Conservation (phyloP, 2,888 invertebrate species). For the Nephrotoma flavescens region DNA sequence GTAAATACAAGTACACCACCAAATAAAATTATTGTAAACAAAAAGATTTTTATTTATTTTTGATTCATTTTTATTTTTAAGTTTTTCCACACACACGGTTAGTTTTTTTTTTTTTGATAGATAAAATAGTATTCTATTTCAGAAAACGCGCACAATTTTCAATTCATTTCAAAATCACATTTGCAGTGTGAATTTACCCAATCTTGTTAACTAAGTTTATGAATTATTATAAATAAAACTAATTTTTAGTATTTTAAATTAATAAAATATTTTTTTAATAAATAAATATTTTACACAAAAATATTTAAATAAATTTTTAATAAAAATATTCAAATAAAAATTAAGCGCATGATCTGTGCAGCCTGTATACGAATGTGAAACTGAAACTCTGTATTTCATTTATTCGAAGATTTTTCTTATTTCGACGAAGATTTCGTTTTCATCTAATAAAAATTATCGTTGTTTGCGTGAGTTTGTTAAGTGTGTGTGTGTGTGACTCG, state of each 20-base stretch:
- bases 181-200: neutral
- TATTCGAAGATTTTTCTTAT: neutral
- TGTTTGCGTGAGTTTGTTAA: neutral
- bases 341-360: constrained; percentile 1
- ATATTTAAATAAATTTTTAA: neutral
- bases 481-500: neutral
- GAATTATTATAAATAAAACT: neutral
- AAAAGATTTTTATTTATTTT: neutral
- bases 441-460: neutral
- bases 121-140: neutral
- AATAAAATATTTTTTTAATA: neutral
- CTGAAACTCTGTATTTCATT: neutral
- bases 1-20: neutral
- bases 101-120: neutral
- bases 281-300: neutral
- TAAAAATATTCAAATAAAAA: neutral
- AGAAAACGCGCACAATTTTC: neutral
- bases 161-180: neutral
- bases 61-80: neutral
- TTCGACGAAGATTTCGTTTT: neutral
- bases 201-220: neutral
- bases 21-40: neutral
- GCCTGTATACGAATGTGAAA: neutral
- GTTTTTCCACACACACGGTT: neutral
- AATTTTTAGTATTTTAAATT: neutral